Evolutionary conservation across 2,113 vertebrate species (phyloP), one percentile per base, ranked within the genome.

Genomic region (Copsychus sechellarum): DNA sequence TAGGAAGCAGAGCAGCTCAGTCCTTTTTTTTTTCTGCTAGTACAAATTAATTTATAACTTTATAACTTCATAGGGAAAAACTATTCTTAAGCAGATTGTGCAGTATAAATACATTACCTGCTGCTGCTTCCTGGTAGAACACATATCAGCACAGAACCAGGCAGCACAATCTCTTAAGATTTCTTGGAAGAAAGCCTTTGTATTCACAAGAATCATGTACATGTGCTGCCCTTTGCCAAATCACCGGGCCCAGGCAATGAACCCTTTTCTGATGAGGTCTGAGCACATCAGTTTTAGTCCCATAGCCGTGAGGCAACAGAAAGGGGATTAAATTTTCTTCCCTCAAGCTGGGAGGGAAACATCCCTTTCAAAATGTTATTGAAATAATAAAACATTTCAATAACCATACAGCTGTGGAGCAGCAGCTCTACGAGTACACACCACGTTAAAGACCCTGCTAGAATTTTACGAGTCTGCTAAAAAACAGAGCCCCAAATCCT

Each of bases 301-400:
- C 16, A 4, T 40, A 45, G 53, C 87, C 69, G 8, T 1, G 8
- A 78, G 67, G 84, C 65, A 81, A 74, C 48, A 73, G 65, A 82
- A 90, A 79, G 40, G 24, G 34, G 86, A 94, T 88, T 92, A 69
- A 60, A 85, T 92, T 96, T 92, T 96, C 82, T 69, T 90, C 80
- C 67, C 36, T 88, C 66, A 2, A 91, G 79, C 72, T 86, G 84
- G 84, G 86, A 94, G 88, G 92, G 91, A 93, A 94, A 87, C 77
- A 95, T 92, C 86, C 83, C 86, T 93, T 96, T 87, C 90, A 81
- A 81, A 95, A 87, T 33, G 69, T 92, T 95, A 96, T 86, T 97
- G 83, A 93, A 96, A 95, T 93, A 96, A 94, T 95, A 95, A 88
- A 96, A 81, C 94, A 96, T 93, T 95, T 96, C 97, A 96, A 91